Percentiles rank a stretch among this genome's conserved stretches.
These are phyloP conservation scores for Sebastes goodei DNA, from an alignment of 2,797 vertebrate genomes.

Conservation along the genomic window DNA sequence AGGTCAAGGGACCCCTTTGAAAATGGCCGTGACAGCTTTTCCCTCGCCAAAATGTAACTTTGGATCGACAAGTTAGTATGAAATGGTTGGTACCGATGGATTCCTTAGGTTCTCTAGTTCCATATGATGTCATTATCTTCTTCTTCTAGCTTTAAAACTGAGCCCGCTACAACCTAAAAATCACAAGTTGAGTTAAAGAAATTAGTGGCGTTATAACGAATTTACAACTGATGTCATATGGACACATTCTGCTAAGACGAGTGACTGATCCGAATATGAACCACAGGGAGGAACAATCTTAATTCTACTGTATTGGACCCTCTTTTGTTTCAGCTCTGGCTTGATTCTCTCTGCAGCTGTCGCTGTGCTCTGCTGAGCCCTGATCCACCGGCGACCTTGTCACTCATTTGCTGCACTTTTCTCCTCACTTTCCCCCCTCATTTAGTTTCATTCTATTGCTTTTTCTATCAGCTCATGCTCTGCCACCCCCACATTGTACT, in stretches of 20 bases:
- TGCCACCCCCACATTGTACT: constrained; percentile 51
- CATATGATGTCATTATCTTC: too few relatives aligned
- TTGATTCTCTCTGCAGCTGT: not conserved
- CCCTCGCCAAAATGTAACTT: too few relatives aligned
- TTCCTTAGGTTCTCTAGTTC: too few relatives aligned
- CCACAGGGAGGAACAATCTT: not conserved
- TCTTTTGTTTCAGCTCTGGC: not conserved
- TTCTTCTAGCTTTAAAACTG: too few relatives aligned
- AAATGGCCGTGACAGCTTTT: too few relatives aligned
- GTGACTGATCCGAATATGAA: not conserved
- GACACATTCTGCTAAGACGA: not conserved
- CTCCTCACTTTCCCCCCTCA: constrained; percentile 45
- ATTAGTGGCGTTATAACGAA: too few relatives aligned
- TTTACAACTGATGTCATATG: not conserved
- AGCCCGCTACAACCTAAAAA: too few relatives aligned
- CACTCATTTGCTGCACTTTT: constrained; percentile 55
- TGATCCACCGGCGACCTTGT: constrained; percentile 29
- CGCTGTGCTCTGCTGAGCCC: constrained; percentile 18
- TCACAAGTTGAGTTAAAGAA: too few relatives aligned
- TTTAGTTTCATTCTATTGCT: constrained; percentile 56
- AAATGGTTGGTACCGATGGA: too few relatives aligned
- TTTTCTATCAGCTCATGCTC: constrained; percentile 54
- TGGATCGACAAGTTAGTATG: too few relatives aligned
- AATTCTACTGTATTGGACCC: not conserved
- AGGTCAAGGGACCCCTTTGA: too few relatives aligned